phyloP scores from a whole-genome alignment of 1,140 invertebrate species.

The Zaprionus kolodkinae region DNA sequence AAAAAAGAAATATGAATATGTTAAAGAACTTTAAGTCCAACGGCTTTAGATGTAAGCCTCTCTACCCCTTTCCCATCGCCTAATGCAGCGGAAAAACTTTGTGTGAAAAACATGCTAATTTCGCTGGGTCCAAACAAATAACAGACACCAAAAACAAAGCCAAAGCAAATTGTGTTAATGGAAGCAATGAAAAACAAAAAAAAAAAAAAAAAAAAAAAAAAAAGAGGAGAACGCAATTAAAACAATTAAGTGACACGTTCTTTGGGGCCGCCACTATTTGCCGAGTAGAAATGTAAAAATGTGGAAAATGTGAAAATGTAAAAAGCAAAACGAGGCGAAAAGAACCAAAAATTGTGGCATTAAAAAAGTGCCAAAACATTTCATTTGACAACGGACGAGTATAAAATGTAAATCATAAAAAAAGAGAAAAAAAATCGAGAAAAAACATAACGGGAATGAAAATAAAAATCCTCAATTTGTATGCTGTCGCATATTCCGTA shows the following conservation, averaged over 20 bases:
- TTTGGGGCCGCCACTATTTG: conserved; percentile 69
- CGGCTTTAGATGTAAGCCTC: not conserved
- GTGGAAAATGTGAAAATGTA: conserved; percentile 11
- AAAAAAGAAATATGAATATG: not conserved
- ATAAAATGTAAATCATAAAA: conserved; percentile 80
- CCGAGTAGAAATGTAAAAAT: conserved; percentile 42
- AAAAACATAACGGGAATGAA: conserved; percentile 43
- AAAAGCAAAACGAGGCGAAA: conserved; percentile 9
- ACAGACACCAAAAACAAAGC: conserved; percentile 41
- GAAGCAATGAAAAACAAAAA: conserved; percentile 37
- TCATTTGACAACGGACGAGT: conserved; percentile 52
- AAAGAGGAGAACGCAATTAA: conserved; percentile 63
- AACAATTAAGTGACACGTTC: conserved; percentile 68
- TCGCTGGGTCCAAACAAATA: conserved; percentile 65
- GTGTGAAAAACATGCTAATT: conserved; percentile 54
- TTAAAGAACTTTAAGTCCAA: not conserved
- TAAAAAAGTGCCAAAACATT: conserved; percentile 71
- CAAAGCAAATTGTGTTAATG: conserved; percentile 76
- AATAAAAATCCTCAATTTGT: conserved; percentile 82
- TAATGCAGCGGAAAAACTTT: conserved; percentile 47
- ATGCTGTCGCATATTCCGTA: conserved; percentile 76
- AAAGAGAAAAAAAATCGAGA: conserved; percentile 54
- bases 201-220: conserved; percentile 10
- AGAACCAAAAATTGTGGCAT: conserved; percentile 45
- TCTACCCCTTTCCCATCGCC: conserved; percentile 4